Conservation (phyloP, 2,113 vertebrate genomes). For the Pongo pygmaeus region DNA sequence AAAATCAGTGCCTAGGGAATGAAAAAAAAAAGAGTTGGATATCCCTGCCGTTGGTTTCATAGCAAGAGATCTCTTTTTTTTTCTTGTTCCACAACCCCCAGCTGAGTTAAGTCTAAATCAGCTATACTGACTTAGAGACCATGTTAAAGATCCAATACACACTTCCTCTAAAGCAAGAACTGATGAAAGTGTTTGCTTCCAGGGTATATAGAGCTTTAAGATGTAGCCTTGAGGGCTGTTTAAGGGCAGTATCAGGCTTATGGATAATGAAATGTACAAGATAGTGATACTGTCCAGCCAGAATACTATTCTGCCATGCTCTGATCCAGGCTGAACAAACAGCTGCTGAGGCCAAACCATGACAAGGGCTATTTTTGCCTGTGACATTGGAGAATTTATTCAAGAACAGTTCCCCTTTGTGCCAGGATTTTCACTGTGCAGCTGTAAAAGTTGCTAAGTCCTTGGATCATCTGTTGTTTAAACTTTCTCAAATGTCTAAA, state of each 20-base stretch:
- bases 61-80: not conserved
- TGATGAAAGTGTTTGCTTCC: not conserved
- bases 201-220: constrained; percentile 28
- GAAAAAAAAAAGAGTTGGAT: not conserved
- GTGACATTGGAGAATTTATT: constrained; percentile 55
- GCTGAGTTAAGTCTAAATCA: not conserved
- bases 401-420: constrained; percentile 57
- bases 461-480: constrained; percentile 62
- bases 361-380: constrained; percentile 62
- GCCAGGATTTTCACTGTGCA: constrained; percentile 55
- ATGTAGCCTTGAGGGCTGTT: constrained; percentile 16
- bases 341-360: constrained; percentile 61
- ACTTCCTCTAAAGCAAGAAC: constrained; percentile 8
- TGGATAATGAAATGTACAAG: constrained; percentile 59
- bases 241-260: constrained; percentile 59
- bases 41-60: not conserved
- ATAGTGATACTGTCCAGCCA: constrained; percentile 23
- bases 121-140: constrained; percentile 30
- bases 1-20: not conserved
- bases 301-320: constrained; percentile 43
- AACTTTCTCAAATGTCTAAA: constrained; percentile 17
- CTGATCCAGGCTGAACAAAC: constrained; percentile 54
- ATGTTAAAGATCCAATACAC: constrained; percentile 4
- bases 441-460: constrained; percentile 63
- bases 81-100: not conserved